Conservation (phyloP, 2,113 vertebrate genomes). For the Sturnus vulgaris region DNA sequence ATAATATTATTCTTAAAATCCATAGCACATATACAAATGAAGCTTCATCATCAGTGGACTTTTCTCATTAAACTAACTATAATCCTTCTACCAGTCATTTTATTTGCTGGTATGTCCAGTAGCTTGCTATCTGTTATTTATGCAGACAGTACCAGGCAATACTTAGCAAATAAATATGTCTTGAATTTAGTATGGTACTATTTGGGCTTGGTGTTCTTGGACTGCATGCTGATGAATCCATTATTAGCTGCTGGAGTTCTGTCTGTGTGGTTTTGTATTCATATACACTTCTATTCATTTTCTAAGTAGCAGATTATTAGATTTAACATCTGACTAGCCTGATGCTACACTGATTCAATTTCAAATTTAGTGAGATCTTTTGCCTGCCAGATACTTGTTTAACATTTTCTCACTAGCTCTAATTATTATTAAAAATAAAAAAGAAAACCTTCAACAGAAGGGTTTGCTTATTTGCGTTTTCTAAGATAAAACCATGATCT, state of each 20-base stretch:
- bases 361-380: background rate
- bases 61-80: background rate
- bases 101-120: background rate
- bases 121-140: background rate
- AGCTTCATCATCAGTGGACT: background rate
- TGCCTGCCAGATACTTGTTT: background rate
- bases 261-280: background rate
- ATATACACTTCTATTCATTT: background rate
- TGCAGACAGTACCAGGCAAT: background rate
- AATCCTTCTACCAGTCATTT: background rate
- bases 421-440: background rate
- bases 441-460: background rate
- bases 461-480: background rate
- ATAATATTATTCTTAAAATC: background rate
- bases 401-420: background rate
- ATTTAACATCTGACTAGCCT: background rate
- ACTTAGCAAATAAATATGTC: background rate
- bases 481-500: background rate
- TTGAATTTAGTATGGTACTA: background rate
- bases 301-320: background rate
- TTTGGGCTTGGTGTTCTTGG: background rate
- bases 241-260: background rate
- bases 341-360: background rate
- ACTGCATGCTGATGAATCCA: background rate
- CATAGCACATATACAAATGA: background rate